A percentile compares a stretch with the other conserved stretches of the same genome.
Evolutionary conservation across 2,888 invertebrate species (phyloP).

Genomic region (Cephus spinipes): DNA sequence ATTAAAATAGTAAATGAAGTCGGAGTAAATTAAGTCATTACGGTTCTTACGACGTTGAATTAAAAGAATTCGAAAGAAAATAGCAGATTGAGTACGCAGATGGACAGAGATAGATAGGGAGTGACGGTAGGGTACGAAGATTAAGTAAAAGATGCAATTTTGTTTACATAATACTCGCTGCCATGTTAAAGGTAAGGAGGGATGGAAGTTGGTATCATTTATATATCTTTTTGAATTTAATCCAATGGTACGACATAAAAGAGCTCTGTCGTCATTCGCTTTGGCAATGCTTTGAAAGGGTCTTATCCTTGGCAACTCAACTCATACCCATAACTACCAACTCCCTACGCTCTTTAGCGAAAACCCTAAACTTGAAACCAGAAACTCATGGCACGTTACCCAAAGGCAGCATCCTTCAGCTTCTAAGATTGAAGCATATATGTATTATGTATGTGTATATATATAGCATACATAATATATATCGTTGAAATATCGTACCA

Average conservation of each 20-base stretch:
- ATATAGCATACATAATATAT: background rate
- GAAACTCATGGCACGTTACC: background rate
- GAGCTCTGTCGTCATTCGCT: background rate
- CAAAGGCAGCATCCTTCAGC: background rate
- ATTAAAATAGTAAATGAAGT: background rate
- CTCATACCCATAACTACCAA: background rate
- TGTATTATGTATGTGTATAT: too few relatives aligned
- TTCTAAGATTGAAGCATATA: too few relatives aligned
- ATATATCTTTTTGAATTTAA: slow-evolving; percentile 5
- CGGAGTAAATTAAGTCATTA: background rate
- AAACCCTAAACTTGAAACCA: background rate
- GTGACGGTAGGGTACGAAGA: background rate
- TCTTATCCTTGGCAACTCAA: background rate
- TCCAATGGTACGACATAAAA: background rate
- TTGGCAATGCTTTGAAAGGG: background rate
- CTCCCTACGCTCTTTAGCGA: background rate
- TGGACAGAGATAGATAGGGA: background rate
- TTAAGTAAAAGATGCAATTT: background rate
- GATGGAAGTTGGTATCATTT: background rate
- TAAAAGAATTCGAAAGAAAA: background rate
- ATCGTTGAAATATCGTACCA: background rate
- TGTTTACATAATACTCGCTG: background rate
- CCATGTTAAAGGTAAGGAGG: background rate
- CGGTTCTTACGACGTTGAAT: background rate
- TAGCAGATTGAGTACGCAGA: background rate